Evolutionary conservation across 2,888 invertebrate species (phyloP).

Genomic region (Esperia sulphurella): DNA sequence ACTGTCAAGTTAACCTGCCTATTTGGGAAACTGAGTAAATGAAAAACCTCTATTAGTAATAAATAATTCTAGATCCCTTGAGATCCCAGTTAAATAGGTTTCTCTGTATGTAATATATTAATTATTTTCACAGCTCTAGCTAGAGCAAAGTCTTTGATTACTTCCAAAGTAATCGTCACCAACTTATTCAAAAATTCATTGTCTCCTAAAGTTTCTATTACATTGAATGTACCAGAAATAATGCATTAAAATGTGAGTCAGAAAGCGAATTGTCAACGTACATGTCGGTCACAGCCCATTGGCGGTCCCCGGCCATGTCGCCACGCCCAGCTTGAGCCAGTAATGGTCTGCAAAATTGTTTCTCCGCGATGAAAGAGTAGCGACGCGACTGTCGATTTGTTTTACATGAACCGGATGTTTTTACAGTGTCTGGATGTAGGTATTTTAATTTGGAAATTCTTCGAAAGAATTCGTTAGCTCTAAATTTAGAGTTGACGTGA

Average conservation of each 20-base stretch:
- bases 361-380: slow-evolving; percentile 19
- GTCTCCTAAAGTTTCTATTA: background rate
- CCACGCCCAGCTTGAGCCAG: slow-evolving; percentile 26
- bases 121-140: too few species aligned
- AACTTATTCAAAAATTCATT: background rate
- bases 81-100: too few species aligned
- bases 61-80: too few species aligned
- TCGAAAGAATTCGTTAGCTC: background rate
- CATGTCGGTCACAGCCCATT: slow-evolving; percentile 30
- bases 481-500: too few species aligned
- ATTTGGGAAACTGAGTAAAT: too few species aligned
- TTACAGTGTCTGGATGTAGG: background rate
- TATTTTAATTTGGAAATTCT: background rate
- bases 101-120: too few species aligned
- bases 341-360: slow-evolving; percentile 44
- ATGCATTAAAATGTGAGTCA: slow-evolving; percentile 11
- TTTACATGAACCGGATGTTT: slow-evolving; percentile 20
- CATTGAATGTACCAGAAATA: background rate
- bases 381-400: background rate
- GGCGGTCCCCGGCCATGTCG: slow-evolving; percentile 19
- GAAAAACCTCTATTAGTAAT: too few species aligned
- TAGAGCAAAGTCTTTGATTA: too few species aligned
- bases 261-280: slow-evolving; percentile 14
- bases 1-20: too few species aligned
- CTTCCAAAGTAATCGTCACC: too few species aligned